Percentiles rank a stretch among this genome's conserved stretches.
These are phyloP conservation scores for Champsocephalus gunnari DNA, from an alignment of 2,797 vertebrate species.

Conservation along the genomic window DNA sequence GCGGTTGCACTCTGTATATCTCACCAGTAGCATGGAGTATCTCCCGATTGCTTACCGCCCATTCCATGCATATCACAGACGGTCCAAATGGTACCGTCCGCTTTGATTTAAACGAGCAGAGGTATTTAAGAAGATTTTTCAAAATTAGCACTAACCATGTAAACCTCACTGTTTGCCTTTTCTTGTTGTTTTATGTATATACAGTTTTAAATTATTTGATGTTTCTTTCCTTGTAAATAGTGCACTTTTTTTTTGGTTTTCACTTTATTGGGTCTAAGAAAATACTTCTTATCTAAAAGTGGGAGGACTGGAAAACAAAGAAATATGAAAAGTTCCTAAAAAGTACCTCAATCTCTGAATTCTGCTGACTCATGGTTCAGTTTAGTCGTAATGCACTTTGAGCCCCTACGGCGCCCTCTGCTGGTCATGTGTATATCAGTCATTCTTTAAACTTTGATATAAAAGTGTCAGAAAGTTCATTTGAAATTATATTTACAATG, in stretches of 20 bases:
- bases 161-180: slow-evolving; percentile 81
- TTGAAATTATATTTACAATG: background rate
- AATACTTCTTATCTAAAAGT: slow-evolving; percentile 12
- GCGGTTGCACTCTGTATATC: slow-evolving; percentile 40
- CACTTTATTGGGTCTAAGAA: slow-evolving; percentile 44
- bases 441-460: too few species aligned
- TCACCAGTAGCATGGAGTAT: slow-evolving; percentile 72
- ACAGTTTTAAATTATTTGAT: slow-evolving; percentile 85
- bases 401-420: background rate
- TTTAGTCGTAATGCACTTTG: slow-evolving; percentile 34
- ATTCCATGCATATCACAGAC: slow-evolving; percentile 23
- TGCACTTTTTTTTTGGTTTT: slow-evolving; percentile 68
- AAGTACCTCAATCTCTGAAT: slow-evolving; percentile 26
- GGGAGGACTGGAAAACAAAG: slow-evolving; percentile 20
- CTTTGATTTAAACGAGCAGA: slow-evolving; percentile 26
- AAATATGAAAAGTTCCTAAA: background rate
- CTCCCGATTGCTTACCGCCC: slow-evolving; percentile 51
- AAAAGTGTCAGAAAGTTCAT: background rate
- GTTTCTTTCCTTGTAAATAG: slow-evolving; percentile 74
- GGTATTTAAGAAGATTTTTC: slow-evolving; percentile 9
- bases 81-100: slow-evolving; percentile 22
- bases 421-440: background rate
- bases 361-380: slow-evolving; percentile 12
- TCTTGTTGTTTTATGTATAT: slow-evolving; percentile 75
- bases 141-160: slow-evolving; percentile 65